A percentile compares a stretch with the other conserved stretches of the same genome.
phyloP scores from a whole-genome alignment of 2,888 invertebrate species.

The Aspidiotus destructor region DNA sequence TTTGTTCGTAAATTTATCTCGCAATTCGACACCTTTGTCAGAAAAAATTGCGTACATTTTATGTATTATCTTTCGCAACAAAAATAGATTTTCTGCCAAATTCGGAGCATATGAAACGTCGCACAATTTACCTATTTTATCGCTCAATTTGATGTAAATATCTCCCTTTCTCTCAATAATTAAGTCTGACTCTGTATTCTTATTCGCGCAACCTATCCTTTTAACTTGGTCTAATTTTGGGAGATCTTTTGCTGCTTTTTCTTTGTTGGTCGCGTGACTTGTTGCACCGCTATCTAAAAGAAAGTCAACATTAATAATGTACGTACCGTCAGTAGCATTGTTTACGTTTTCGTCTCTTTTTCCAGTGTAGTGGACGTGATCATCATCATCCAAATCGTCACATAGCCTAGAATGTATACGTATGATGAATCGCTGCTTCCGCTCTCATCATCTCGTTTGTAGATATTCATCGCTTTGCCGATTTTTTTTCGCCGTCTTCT shows the following conservation, averaged over 20 bases:
- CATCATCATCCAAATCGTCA: no score
- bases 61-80: background rate
- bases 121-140: background rate
- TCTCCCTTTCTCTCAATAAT: background rate
- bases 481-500: no score
- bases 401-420: no score
- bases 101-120: background rate
- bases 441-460: no score
- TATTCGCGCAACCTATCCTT: background rate
- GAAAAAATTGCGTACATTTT: background rate
- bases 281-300: background rate
- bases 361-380: no score
- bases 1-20: background rate
- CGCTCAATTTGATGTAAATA: background rate
- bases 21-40: background rate
- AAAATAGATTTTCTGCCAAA: background rate
- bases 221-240: background rate
- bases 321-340: no score
- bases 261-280: background rate
- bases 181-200: background rate
- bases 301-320: no score
- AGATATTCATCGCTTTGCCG: no score
- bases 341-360: no score
- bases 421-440: no score
- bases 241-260: background rate